Base-by-base conservation (phyloP, 2,888 invertebrate genomes). In the Ferdinandea cuprea region DNA sequence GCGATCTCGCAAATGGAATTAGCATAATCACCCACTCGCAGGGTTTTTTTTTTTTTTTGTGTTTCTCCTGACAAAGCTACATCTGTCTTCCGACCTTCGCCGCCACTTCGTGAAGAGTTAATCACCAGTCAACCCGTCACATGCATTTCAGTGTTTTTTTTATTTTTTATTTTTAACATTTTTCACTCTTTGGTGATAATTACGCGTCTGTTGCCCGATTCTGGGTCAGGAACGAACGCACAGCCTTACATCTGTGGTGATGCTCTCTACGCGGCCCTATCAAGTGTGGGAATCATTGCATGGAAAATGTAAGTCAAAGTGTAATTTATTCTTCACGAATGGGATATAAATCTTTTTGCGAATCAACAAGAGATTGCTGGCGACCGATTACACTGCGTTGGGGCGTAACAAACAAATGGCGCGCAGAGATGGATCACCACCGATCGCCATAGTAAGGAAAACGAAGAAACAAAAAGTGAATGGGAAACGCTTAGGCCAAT, bases 21-120 rank as follows among this genome's bases (percentile, higher is more conserved):
- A 83, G 83, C 83, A 83, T 83, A 83, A 83, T 83, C 83, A 78
- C 83, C 83, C 83, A 83, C 78, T 83, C 72, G 68, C 35, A 63
- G 25, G 68, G 52, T 68, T 25, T 63, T 44, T 2, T 30, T 54
- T 54, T 66, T 50, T 28, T 44, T 52, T 40, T 48, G 37, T 28
- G 42, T 52, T 4, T 40, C 6, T 21, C 28, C 46, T 54, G 63
- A 17, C 77, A 35, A 52, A 17, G 40, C 61, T 73, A 78, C 83
- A 83, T 83, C 83, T 83, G 83, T 68, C 73, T 83, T 61, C 42
- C 73, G 83, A 83, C 77, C 83, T 83, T 78, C 78, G 61, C 83
- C 68, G 73, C 83, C 68, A 68, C 72, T 48, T 77, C 66, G 61
- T 68, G 73, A 78, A 68, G 52, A 83, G 78, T 83, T 83, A 83